Base-by-base conservation (phyloP, 2,797 vertebrate genomes). In the Cottoperca gobio region DNA sequence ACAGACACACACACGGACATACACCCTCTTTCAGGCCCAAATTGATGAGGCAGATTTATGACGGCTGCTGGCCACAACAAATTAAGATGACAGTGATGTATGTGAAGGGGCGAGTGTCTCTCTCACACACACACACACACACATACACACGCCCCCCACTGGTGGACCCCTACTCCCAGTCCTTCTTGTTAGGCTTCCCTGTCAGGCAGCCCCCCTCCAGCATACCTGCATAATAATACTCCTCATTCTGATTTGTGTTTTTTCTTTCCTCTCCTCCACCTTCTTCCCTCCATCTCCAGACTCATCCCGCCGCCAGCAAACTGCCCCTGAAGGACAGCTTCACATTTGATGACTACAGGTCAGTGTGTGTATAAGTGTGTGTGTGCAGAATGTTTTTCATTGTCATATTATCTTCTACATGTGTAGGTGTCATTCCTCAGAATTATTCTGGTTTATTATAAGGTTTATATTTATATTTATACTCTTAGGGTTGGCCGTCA, bases 261-360 rank as follows among this genome's bases (percentile, higher is more conserved):
- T 83, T 75, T 55, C 57, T 42, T 39, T 68, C 26, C 67, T 79
- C 61, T 70, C 57, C 0, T 73, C 76, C 64, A 40, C 76, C 52
- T 33, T 81, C 91, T 91, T 93, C 90, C 88, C 89, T 70, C 40
- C 26, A 88, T 95, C 94, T 88, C 86, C 92, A 99, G 98, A 97
- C 96, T 92, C 97, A 99, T 94, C 97, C 97, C 50, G 96, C 97
- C 66, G 97, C 97, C 94, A 97, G 93, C 95, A 99, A 98, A 91
- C 95, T 99, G 91, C 96, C 97, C 88, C 92, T 99, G 93, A 99
- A 98, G 95, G 98, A 99, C 92, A 95, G 96, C 90, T 99, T 99
- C 95, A 98, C 97, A 63, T 99, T 97, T 33, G 98, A 99, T 7
- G 98, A 99, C 95, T 99, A 99, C 97, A 99, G 98, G 98, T 99